Evolutionary conservation across 2,113 vertebrate genomes (phyloP).

Genomic region (Myodes glareolus): DNA sequence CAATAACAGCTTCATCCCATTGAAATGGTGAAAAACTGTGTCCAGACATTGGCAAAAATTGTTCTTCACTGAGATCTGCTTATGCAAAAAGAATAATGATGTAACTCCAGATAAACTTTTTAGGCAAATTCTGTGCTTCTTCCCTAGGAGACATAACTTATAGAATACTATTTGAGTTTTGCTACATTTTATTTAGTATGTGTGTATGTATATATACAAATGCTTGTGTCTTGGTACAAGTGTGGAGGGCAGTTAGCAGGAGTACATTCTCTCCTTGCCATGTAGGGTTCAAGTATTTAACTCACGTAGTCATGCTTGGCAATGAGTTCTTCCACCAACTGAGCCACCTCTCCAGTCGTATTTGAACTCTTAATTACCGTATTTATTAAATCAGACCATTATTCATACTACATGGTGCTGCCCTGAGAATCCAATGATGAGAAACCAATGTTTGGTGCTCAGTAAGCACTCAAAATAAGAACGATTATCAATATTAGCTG

Average conservation of each 20-base stretch:
- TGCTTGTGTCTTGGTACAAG: neutral
- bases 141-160: neutral
- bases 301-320: neutral
- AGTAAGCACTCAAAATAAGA: neutral
- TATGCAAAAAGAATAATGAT: neutral
- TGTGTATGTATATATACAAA: neutral
- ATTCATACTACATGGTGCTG: neutral
- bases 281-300: neutral
- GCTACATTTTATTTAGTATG: neutral
- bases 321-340: neutral
- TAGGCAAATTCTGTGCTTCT: neutral
- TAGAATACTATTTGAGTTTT: neutral
- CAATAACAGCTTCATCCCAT: fast-evolving
- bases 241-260: neutral
- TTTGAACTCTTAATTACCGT: neutral
- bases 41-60: neutral
- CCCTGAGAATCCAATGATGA: neutral
- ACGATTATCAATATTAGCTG: neutral
- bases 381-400: neutral
- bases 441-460: neutral
- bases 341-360: neutral
- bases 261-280: neutral
- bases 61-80: neutral
- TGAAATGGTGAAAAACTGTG: neutral
- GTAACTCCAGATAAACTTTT: neutral